Percentiles rank a stretch among this genome's conserved stretches.
Evolutionary conservation across 2,113 vertebrate genomes (phyloP).

Genomic region (Chiloscyllium plagiosum): DNA sequence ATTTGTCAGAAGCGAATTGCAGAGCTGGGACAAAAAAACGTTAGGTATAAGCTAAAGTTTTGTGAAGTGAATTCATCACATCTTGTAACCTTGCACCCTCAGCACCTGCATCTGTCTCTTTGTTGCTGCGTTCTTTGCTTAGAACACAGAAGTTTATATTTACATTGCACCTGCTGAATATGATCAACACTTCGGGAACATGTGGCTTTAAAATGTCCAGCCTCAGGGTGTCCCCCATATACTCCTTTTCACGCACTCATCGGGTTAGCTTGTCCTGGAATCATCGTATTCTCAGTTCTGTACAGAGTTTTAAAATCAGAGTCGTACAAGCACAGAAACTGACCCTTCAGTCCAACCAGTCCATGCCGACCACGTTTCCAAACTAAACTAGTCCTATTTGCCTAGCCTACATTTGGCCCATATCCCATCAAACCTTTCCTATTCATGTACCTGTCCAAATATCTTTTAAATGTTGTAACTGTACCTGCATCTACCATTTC

Average conservation of each 20-base stretch:
- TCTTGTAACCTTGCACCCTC: background rate
- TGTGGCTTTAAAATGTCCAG: background rate
- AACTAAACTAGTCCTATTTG: no score
- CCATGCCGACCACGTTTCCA: no score
- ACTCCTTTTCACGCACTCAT: background rate
- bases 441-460: no score
- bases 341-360: no score
- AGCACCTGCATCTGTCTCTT: background rate
- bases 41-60: background rate
- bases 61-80: background rate
- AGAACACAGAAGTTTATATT: background rate
- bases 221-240: background rate
- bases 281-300: background rate
- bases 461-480: no score
- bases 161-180: background rate
- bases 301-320: background rate
- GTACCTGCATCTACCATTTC: no score
- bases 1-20: background rate
- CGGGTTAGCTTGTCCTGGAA: background rate
- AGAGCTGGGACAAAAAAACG: background rate
- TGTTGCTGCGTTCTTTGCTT: background rate
- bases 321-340: background rate
- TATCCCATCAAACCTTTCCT: no score
- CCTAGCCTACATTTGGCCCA: no score
- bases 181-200: background rate